Percentiles rank a stretch among this genome's conserved stretches.
Evolutionary conservation across 2,113 vertebrate genomes (phyloP).

Genomic region (Bambusicola thoracicus): DNA sequence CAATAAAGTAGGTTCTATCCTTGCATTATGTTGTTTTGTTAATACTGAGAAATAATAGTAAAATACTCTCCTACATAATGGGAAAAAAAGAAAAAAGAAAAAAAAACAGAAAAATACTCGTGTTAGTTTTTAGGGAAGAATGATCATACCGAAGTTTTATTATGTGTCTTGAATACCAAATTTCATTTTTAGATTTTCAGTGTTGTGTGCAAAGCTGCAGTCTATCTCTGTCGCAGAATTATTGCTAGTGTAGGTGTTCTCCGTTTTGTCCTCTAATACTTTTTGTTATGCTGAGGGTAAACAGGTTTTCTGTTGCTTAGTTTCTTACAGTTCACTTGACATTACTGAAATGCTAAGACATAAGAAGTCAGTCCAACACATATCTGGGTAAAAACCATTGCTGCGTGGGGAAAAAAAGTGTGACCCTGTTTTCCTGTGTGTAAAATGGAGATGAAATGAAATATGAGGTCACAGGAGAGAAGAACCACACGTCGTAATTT

Average conservation of each 20-base stretch:
- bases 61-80: neutral
- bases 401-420: neutral
- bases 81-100: too few species aligned
- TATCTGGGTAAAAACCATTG: neutral
- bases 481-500: neutral
- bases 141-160: neutral
- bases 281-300: neutral
- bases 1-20: neutral
- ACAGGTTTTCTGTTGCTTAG: neutral
- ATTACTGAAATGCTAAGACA: neutral
- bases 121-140: neutral
- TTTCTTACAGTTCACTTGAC: neutral
- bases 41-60: neutral
- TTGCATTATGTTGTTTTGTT: neutral
- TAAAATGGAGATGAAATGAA: neutral
- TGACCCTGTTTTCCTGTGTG: neutral
- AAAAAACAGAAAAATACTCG: neutral
- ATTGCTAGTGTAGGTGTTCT: accelerated
- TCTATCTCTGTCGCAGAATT: neutral
- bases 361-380: neutral
- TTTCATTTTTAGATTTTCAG: neutral
- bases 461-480: neutral
- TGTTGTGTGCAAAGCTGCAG: neutral
- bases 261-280: neutral
- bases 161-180: neutral